Evolutionary conservation across 64 coral and sea anemone genomes (phyloP), one percentile per base, ranked within the genome.

Genomic region (Montipora cactus): DNA sequence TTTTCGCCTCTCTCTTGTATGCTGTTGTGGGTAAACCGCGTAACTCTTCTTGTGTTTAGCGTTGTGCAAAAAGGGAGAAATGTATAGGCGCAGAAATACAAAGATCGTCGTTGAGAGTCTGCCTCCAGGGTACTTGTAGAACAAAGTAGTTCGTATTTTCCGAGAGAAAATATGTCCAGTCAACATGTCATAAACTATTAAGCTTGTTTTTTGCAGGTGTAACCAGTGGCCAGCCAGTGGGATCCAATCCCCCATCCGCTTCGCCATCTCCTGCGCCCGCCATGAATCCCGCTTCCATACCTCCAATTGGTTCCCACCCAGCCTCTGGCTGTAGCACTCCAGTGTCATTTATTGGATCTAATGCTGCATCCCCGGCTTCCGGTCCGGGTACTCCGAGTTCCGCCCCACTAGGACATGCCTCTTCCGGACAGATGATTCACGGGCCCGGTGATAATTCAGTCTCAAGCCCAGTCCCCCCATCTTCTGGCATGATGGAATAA

Each of bases 301-400:
- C 85, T 37, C 87, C 59, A 12, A 16, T 88, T 1, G 84, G 92
- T 8, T 93, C 92, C 7, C 92, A 81, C 47, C 92, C 92, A 7
- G 75, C 83, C 10, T 93, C 92, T 15, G 92, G 92, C 22, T 93
- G 92, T 61, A 93, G 92, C 64, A 93, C 92, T 14, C 92, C 92
- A n/a, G 92, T 82, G n/a, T 93, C 92, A 55, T 93, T 88, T 76
- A 81, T 93, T 67, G 92, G 92, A 44, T 81, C 81, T 5, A 78
- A 85, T 47, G 92, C 92, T 21, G 82, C 84, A 1, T 87, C 84
- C 2, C 83, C 70, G 19, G 83, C 53, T 8, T 87, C 80, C 46
- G 84, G 59, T 11, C 92, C 92, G 12, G 75, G 92, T 21, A 93
- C 92, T 19, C 92, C 92, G 4, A 87, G 84, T 52, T 58, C 49